These are phyloP conservation scores for Calliopum simillimum DNA, from an alignment of 2,888 invertebrate species.

Conservation along the genomic window DNA sequence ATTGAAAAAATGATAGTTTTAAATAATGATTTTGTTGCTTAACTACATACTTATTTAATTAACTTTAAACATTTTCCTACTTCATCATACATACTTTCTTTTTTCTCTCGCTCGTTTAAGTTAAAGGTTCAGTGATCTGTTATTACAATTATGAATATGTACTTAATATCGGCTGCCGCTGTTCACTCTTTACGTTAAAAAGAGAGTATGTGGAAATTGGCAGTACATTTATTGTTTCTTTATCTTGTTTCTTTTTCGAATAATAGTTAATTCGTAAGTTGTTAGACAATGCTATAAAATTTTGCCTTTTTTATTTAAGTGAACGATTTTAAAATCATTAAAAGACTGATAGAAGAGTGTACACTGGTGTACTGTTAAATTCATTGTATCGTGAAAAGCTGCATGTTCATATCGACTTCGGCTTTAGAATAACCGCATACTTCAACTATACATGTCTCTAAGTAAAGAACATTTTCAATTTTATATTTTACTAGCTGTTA, in stretches of 20 bases:
- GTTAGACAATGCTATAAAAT: slow-evolving; percentile 37
- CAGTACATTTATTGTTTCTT: not conserved
- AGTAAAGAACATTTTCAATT: too few relatives aligned
- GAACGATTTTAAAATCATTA: too few relatives aligned
- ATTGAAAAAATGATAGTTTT: too few relatives aligned
- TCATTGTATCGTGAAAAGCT: too few relatives aligned
- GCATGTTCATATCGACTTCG: too few relatives aligned
- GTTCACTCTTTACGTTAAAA: not conserved
- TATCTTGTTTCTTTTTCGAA: not conserved
- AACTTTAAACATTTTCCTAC: not conserved
- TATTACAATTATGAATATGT: not conserved
- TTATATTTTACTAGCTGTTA: too few relatives aligned
- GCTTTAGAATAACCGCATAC: too few relatives aligned
- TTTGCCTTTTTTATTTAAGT: not conserved
- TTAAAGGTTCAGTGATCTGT: slow-evolving; percentile 30
- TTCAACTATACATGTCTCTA: too few relatives aligned
- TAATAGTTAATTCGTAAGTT: slow-evolving; percentile 41
- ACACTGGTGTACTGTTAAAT: too few relatives aligned
- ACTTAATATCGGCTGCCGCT: not conserved
- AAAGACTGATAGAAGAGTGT: too few relatives aligned
- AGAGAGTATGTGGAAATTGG: slow-evolving; percentile 33
- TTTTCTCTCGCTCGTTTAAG: slow-evolving; percentile 5
- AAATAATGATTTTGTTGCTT: too few relatives aligned
- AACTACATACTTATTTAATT: too few relatives aligned
- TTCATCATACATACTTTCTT: not conserved